phyloP scores from a whole-genome alignment of 2,797 vertebrate genomes.

The Astyanax mexicanus region DNA sequence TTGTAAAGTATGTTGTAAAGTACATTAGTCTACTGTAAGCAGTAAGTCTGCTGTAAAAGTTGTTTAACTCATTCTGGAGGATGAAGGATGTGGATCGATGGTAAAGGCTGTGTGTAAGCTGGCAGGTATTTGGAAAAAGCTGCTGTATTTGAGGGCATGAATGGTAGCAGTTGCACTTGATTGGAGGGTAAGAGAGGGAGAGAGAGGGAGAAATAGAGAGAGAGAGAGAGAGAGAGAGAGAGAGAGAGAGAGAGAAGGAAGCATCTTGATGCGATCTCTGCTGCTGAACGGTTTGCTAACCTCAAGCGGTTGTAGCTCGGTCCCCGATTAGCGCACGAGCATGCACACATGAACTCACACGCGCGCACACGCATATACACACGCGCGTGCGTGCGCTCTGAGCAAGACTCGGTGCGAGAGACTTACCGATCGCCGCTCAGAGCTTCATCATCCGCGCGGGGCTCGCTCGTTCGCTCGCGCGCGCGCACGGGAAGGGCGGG shows the following conservation, averaged over 20 bases:
- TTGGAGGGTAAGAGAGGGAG: slow-evolving; percentile 54
- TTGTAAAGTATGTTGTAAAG: no score
- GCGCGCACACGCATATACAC: slow-evolving; percentile 24
- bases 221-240: slow-evolving; percentile 34
- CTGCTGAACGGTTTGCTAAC: slow-evolving; percentile 15
- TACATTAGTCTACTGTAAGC: no score
- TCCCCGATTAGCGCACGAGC: not conserved
- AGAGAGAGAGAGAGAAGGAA: slow-evolving; percentile 12
- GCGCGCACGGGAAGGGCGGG: slow-evolving; percentile 3
- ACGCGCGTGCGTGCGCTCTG: slow-evolving; percentile 16
- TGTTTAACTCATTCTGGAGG: not conserved
- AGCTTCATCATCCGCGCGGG: slow-evolving; percentile 55
- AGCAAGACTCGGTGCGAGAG: slow-evolving; percentile 41
- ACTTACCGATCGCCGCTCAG: slow-evolving; percentile 58
- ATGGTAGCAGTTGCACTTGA: slow-evolving; percentile 44
- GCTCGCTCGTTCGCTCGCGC: no score
- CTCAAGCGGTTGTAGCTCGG: slow-evolving; percentile 26
- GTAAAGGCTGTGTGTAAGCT: not conserved
- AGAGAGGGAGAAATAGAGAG: slow-evolving; percentile 46
- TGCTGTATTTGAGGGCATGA: slow-evolving; percentile 1
- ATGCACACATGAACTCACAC: slow-evolving; percentile 7
- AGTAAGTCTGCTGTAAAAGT: no score
- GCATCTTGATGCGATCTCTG: not conserved
- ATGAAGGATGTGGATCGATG: not conserved
- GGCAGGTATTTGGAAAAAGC: not conserved